Evolutionary conservation across 2,797 vertebrate species (phyloP).

Genomic region (Enteromius viviparus): DNA sequence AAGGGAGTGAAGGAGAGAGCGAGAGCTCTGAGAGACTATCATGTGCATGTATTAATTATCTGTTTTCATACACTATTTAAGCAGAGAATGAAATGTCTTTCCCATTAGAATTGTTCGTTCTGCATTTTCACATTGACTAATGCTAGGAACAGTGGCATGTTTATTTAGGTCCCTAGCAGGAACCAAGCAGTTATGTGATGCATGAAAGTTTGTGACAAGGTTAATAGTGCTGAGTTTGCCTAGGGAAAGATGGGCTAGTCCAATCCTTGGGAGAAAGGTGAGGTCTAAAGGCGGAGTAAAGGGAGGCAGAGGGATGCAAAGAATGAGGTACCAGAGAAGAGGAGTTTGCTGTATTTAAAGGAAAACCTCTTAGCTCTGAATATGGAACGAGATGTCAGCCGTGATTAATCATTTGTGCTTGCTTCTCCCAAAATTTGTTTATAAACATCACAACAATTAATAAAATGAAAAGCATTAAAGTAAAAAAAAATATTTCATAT

Average conservation of each 20-base stretch:
- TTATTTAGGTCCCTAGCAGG: background rate
- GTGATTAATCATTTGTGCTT: too few relatives aligned
- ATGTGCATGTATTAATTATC: constrained; percentile 56
- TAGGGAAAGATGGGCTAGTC: background rate
- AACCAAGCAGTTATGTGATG: background rate
- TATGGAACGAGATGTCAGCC: too few relatives aligned
- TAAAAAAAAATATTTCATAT: too few relatives aligned
- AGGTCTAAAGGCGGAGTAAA: too few relatives aligned
- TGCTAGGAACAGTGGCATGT: constrained; percentile 1
- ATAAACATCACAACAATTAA: too few relatives aligned
- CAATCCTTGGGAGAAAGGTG: too few relatives aligned
- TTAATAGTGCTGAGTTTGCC: background rate
- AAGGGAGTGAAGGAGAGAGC: constrained; percentile 29
- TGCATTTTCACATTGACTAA: constrained; percentile 14
- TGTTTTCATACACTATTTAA: constrained; percentile 55
- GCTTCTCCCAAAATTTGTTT: too few relatives aligned
- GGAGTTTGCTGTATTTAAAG: too few relatives aligned
- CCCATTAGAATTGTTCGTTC: constrained; percentile 40
- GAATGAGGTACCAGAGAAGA: too few relatives aligned
- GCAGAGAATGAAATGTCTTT: constrained; percentile 33
- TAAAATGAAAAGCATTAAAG: too few relatives aligned
- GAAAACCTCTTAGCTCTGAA: too few relatives aligned
- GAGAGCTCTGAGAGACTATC: constrained; percentile 39
- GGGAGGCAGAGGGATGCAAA: too few relatives aligned
- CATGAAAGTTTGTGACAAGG: background rate